These are phyloP conservation scores for Carposina sasakii DNA, from an alignment of 1,140 invertebrate genomes.

Conservation along the genomic window DNA sequence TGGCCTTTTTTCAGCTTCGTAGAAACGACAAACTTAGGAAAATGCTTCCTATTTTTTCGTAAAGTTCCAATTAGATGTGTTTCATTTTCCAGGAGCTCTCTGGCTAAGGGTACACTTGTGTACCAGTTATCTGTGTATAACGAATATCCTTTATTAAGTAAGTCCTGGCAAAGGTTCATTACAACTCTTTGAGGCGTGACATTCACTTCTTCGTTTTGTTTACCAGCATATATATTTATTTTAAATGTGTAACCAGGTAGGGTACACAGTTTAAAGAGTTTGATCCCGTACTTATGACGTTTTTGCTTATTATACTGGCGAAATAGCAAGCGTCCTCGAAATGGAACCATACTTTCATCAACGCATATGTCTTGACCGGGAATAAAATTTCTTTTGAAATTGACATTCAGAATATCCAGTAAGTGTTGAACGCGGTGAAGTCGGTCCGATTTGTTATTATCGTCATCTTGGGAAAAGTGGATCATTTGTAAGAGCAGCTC, in stretches of 20 bases:
- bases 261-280: constrained; percentile 16
- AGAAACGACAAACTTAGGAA: constrained; percentile 9
- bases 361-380: constrained; percentile 6
- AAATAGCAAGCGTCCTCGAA: constrained; percentile 10
- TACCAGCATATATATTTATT: constrained; percentile 11
- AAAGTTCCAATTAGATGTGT: constrained; percentile 18
- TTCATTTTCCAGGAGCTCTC: constrained; percentile 9
- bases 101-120: constrained; percentile 16
- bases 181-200: constrained; percentile 11
- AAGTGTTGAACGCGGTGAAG: no score
- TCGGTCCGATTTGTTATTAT: no score
- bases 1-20: constrained; percentile 24
- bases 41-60: constrained; percentile 12
- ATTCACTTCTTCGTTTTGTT: not conserved
- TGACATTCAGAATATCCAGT: no score
- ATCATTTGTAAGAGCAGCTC: no score
- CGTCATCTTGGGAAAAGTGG: no score
- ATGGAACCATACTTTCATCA: constrained; percentile 14
- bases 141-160: constrained; percentile 7
- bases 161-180: not conserved
- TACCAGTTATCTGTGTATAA: constrained; percentile 13
- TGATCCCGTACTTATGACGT: constrained; percentile 15
- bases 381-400: no score
- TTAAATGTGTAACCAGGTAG: constrained; percentile 12
- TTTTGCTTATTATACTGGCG: constrained; percentile 10